These are phyloP conservation scores for Eledona agricola DNA, from an alignment of 2,888 invertebrate species.

Conservation along the genomic window DNA sequence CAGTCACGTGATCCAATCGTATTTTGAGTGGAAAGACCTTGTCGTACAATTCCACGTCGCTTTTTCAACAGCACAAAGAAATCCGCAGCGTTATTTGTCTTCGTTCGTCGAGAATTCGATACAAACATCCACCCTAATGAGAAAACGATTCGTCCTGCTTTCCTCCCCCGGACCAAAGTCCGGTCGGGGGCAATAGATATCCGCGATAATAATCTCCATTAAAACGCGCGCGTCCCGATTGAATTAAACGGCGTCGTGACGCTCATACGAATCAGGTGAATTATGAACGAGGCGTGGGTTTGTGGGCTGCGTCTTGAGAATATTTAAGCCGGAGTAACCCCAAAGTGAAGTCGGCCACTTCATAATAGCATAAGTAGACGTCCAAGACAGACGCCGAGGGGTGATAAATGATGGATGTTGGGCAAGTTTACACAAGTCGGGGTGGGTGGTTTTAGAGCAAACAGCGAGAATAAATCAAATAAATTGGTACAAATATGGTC, in stretches of 20 bases:
- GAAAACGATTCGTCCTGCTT: constrained; percentile 22
- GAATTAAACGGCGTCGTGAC: constrained; percentile 34
- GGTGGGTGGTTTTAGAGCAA: constrained; percentile 14
- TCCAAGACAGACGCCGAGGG: constrained; percentile 50
- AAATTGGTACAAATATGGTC: constrained; percentile 34
- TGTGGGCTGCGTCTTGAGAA: constrained; percentile 19
- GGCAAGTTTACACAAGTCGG: constrained; percentile 22
- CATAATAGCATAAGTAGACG: constrained; percentile 56
- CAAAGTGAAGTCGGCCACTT: constrained; percentile 49
- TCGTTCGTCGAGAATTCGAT: background rate
- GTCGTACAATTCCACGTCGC: too few species aligned
- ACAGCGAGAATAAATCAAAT: constrained; percentile 25
- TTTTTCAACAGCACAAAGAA: too few species aligned
- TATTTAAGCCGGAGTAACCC: constrained; percentile 39
- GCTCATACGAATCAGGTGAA: constrained; percentile 24
- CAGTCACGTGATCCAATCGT: too few species aligned
- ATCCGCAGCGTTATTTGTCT: background rate
- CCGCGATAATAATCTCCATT: constrained; percentile 35
- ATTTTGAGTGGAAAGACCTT: too few species aligned
- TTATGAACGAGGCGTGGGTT: constrained; percentile 28
- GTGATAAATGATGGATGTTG: constrained; percentile 53
- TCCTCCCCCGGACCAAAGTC: constrained; percentile 8
- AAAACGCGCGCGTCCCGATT: constrained; percentile 33
- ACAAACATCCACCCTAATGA: constrained; percentile 16
- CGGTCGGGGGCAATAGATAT: constrained; percentile 35